Evolutionary conservation across 1,140 invertebrate species (phyloP).

Genomic region (Trigoniulus corallinus): DNA sequence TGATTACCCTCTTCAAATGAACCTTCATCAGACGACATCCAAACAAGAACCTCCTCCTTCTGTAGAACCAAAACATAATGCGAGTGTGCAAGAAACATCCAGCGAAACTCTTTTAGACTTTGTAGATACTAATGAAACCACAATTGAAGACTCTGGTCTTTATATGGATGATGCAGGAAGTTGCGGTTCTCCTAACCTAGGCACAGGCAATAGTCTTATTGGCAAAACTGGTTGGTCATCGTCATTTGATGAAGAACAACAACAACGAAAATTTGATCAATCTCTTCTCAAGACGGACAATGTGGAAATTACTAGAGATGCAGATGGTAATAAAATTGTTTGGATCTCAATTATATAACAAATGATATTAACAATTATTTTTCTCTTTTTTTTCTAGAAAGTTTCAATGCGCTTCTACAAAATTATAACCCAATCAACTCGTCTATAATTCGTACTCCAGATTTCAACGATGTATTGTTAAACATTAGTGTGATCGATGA

Average conservation of each 20-base stretch:
- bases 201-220: constrained; percentile 43
- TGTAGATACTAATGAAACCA: background rate
- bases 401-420: constrained; percentile 23
- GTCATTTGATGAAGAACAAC: constrained; percentile 36
- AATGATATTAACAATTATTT: background rate
- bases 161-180: background rate
- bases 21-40: too few species aligned
- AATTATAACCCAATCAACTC: constrained; percentile 18
- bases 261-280: background rate
- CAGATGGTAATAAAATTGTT: too few species aligned
- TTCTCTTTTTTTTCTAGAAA: constrained; percentile 16
- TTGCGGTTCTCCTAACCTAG: background rate
- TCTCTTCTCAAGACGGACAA: background rate
- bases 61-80: too few species aligned
- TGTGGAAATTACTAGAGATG: background rate
- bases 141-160: background rate
- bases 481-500: too few species aligned
- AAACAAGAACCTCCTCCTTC: too few species aligned
- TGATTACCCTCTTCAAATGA: too few species aligned
- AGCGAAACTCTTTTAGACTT: background rate
- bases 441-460: constrained; percentile 12
- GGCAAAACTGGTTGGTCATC: constrained; percentile 48
- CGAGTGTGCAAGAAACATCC: too few species aligned
- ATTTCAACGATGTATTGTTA: constrained; percentile 12
- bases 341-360: too few species aligned